A percentile compares a stretch with the other conserved stretches of the same genome.
Evolutionary conservation across 2,113 vertebrate genomes (phyloP).

Genomic region (Craseonycteris thonglongyai): DNA sequence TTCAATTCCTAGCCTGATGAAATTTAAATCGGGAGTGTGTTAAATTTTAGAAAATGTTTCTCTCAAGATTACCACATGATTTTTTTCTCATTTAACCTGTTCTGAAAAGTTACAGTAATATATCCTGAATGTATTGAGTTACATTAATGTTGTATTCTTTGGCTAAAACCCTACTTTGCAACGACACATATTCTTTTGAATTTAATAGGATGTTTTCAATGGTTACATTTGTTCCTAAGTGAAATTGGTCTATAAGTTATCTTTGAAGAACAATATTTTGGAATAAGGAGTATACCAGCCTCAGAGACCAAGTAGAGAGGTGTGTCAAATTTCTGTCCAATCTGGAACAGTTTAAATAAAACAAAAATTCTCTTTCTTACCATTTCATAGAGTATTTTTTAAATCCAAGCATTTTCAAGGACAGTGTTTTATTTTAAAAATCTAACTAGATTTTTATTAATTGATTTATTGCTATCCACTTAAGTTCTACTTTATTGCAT

Average conservation of each 20-base stretch:
- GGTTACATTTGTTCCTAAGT: neutral
- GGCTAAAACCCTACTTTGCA: neutral
- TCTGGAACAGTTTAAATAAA: neutral
- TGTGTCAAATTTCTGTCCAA: neutral
- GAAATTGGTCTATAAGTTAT: neutral
- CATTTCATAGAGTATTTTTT: neutral
- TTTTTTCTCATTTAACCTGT: neutral
- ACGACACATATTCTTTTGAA: neutral
- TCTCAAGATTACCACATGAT: neutral
- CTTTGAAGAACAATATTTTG: neutral
- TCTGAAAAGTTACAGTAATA: neutral
- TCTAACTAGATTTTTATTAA: neutral
- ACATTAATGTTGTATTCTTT: neutral
- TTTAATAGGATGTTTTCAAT: neutral
- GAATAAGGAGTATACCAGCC: neutral
- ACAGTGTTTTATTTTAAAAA: neutral
- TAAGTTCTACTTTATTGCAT: neutral
- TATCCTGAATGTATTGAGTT: neutral
- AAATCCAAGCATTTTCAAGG: neutral
- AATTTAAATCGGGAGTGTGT: neutral
- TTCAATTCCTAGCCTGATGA: neutral
- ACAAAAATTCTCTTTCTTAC: neutral
- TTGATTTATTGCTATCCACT: neutral
- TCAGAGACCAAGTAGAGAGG: neutral
- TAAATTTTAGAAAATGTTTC: slow-evolving; percentile 13